Base-by-base conservation (phyloP, 2,113 vertebrate species). In the Crocuta crocuta region DNA sequence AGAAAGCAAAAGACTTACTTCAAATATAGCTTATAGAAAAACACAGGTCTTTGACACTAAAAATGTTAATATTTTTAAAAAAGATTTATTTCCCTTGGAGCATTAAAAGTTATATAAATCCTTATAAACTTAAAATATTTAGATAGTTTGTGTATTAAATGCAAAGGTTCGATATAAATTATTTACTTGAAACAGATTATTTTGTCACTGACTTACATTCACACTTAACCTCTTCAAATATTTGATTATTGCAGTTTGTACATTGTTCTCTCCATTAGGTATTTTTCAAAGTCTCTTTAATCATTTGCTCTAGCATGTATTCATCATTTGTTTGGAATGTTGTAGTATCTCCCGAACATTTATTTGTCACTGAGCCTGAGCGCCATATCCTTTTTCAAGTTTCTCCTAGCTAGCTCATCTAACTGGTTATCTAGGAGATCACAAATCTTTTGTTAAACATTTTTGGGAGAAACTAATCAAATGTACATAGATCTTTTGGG, bases 61-160 rank as follows among this genome's bases (percentile, higher is more conserved):
- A 93, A 79, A 89, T 55, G 31, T 50, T 90, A 58, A 58, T 28
- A 74, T 94, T 85, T 63, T 24, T n/a, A 63, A 97, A 84, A 24
- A 23, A 89, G 31, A 83, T 28, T 85, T 13, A 8, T 48, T 79
- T 78, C 31, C 39, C 9, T 68, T 78, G 50, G 4, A 48, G n/a
- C 74, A 68, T 31, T 86, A 61, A 85, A 95, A 74, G 43, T 73
- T 50, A 68, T 43, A 2, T n/a, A 50, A 58, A 61, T 48, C 2
- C 39, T 81, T 81, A 73, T n/a, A 81, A 50, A 23, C 4, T 58
- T 74, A 90, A 88, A 87, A 87, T 87, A 61, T 74, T 24, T 33
- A n/a, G 6, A 82, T 63, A 91, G 10, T 5, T 90, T 45, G 86
- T 88, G 7, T 12, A 63, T 76, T 63, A 78, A 92, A 90, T 78